Conservation (phyloP, 2,113 vertebrate genomes). For the Dendropsophus ebraccatus region DNA sequence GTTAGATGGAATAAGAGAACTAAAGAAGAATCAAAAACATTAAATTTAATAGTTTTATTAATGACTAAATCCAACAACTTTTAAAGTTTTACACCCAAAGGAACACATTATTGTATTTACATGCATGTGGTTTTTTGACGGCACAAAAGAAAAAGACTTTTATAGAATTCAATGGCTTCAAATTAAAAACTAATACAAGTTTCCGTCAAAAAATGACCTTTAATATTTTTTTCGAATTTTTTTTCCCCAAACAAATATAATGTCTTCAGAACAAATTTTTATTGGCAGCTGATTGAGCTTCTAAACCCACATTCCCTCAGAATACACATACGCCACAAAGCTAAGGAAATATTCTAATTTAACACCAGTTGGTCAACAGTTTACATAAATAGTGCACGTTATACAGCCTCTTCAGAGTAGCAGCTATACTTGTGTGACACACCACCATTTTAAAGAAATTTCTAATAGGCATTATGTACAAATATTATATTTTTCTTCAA, state of each 20-base stretch:
- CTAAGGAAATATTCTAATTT: slow-evolving; percentile 16
- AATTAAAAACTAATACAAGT: slow-evolving; percentile 39
- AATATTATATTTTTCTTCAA: not conserved
- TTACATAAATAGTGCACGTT: slow-evolving; percentile 48
- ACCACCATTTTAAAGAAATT: not conserved
- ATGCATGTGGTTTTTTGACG: slow-evolving; percentile 27
- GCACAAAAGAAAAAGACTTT: not conserved
- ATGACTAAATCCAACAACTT: slow-evolving; percentile 48
- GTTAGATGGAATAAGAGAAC: too few species aligned
- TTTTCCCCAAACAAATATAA: not conserved
- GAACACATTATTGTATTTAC: slow-evolving; percentile 52
- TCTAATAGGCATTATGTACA: slow-evolving; percentile 5
- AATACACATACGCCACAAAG: slow-evolving; percentile 14
- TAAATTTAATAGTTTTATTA: slow-evolving; percentile 53
- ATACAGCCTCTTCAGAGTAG: slow-evolving; percentile 3
- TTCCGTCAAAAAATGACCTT: not conserved
- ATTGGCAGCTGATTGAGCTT: not conserved
- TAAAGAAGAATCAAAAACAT: too few species aligned
- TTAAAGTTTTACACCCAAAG: too few species aligned
- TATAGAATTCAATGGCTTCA: slow-evolving; percentile 12
- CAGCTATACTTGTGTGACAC: slow-evolving; percentile 26
- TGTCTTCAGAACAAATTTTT: not conserved
- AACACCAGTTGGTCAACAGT: slow-evolving; percentile 37
- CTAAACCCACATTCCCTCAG: slow-evolving; percentile 23
- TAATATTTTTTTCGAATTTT: not conserved